phyloP scores from a whole-genome alignment of 2,797 vertebrate genomes.

The Silurus aristotelis region DNA sequence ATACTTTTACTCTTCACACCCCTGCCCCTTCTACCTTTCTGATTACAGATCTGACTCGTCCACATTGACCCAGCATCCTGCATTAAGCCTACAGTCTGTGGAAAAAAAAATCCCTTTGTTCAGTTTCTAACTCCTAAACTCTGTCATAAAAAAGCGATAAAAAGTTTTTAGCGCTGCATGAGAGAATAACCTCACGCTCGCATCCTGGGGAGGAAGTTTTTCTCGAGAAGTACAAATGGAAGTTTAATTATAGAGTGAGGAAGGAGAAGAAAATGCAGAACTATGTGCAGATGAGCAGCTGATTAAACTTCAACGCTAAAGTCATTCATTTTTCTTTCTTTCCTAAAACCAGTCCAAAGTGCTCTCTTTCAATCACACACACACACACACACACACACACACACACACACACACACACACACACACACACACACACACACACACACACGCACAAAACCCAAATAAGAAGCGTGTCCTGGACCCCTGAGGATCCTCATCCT shows the following conservation, averaged over 20 bases:
- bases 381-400: slow-evolving; percentile 10
- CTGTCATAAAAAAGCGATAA: not conserved
- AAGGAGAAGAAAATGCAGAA: not conserved
- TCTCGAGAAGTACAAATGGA: not conserved
- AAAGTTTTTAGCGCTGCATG: not conserved
- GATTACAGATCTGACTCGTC: not conserved
- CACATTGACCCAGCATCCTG: not conserved
- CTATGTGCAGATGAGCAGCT: not conserved
- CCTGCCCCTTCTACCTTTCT: too few relatives aligned
- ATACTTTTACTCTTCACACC: too few relatives aligned
- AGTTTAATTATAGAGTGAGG: not conserved
- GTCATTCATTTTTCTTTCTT: not conserved
- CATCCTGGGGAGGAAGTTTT: not conserved
- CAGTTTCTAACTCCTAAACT: not conserved
- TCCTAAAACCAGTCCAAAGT: not conserved
- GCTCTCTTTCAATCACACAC: slow-evolving; percentile 13
- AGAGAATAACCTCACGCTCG: not conserved
- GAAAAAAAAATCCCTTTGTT: not conserved
- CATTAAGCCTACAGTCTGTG: not conserved
- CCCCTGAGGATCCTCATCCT: slow-evolving; percentile 38
- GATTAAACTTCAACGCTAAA: not conserved
- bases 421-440: slow-evolving; percentile 9
- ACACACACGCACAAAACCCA: slow-evolving; percentile 19
- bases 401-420: slow-evolving; percentile 10
- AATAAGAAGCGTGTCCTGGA: slow-evolving; percentile 43